Conservation (phyloP, 2,113 vertebrate genomes). For the Aegithalos caudatus region DNA sequence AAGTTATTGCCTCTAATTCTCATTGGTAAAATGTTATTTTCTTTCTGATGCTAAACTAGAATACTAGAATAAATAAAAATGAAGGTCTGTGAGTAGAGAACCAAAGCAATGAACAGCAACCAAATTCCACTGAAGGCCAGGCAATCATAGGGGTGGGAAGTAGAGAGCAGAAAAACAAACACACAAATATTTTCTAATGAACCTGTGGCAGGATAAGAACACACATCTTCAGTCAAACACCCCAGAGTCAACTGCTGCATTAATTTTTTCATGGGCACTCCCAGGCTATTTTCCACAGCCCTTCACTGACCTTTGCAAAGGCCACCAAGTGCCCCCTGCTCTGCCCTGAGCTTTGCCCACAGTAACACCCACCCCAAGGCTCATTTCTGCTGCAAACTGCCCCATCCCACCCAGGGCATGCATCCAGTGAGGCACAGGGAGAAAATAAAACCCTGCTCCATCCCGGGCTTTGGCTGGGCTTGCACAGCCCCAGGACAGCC, state of each 20-base stretch:
- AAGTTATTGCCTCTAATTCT: neutral
- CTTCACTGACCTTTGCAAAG: neutral
- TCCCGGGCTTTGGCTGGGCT: neutral
- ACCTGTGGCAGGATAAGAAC: neutral
- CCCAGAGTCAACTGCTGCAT: neutral
- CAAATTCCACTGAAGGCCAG: neutral
- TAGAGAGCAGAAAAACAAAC: neutral
- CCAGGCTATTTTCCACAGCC: neutral
- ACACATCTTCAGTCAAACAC: neutral
- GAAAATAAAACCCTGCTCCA: neutral
- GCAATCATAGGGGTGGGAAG: neutral
- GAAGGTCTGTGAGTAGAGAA: neutral
- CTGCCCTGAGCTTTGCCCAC: neutral
- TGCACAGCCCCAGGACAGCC: neutral
- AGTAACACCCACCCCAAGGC: neutral
- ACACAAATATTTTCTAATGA: neutral
- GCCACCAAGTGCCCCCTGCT: neutral
- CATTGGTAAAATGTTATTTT: neutral
- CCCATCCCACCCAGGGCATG: neutral
- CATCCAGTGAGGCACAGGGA: no score
- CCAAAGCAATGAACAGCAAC: neutral
- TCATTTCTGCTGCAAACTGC: neutral
- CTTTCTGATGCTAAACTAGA: constrained; percentile 30
- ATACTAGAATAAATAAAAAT: constrained; percentile 40
- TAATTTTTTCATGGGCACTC: accelerated